Base-by-base conservation (phyloP, 2,888 invertebrate species). In the Acanthacorydalis orientalis region DNA sequence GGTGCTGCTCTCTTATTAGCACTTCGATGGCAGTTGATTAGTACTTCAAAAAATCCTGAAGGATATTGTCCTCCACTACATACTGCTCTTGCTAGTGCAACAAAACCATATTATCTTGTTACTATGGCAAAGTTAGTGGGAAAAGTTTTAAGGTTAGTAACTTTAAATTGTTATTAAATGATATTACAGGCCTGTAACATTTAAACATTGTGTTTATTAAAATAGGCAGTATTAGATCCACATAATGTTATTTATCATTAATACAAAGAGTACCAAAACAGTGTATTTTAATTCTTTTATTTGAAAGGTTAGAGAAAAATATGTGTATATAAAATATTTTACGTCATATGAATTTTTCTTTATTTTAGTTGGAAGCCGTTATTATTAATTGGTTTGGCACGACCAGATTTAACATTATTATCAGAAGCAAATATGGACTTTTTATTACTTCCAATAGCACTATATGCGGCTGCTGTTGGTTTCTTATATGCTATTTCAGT, bases 391-490 rank as follows among this genome's bases (percentile, higher is more conserved):
- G 48, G 54, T 50, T 42, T 63, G 31, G 59, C 62, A 12, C 37
- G 51, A 14, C 57, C 62, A 7, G 64, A 64, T 54, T 56, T 59
- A 55, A 50, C 55, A 32, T 52, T 59, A 32, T 51, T 65, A 44
- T 52, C 54, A 2, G 57, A 59, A 8, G 63, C 64, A 49, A 60
- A 60, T n/a, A 55, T 57, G 31, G 62, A 68, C 58, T 54, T 68
- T 58, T 33, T 77, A 0, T 48, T 78, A 8, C 58, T 79, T 23
- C 75, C 78, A n/a, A 52, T 78, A 38, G 60, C 78, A 2, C 64
- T 79, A 2, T 83, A 80, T 59, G 69, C 77, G 57, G 71, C 75
- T 0, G 75, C 78, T 1, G 62, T 81, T 50, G 78, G 79, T 1
- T 58, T 80, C 12, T 56, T 78, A 6, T 73, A 76, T 54, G 54